phyloP scores from a whole-genome alignment of 2,888 invertebrate species.

The Lagria hirta region DNA sequence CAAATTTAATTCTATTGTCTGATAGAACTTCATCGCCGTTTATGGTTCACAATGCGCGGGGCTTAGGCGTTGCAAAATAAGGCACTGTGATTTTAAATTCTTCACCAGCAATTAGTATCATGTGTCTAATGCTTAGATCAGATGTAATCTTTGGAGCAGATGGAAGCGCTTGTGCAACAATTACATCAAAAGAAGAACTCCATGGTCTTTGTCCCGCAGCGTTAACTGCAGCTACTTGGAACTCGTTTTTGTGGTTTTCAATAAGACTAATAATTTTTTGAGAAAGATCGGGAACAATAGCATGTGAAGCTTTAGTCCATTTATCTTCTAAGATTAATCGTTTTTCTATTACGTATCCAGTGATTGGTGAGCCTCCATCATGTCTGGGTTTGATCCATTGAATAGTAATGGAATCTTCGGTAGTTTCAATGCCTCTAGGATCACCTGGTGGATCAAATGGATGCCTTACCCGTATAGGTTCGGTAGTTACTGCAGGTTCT shows the following conservation, averaged over 20 bases:
- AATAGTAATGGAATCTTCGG: slow-evolving; percentile 94
- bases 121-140: slow-evolving; percentile 88
- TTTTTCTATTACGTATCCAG: slow-evolving; percentile 93
- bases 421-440: slow-evolving; percentile 81
- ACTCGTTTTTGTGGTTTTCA: slow-evolving; percentile 97
- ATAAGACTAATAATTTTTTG: slow-evolving; percentile 83
- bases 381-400: slow-evolving; percentile 95
- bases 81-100: slow-evolving; percentile 96
- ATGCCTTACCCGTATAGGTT: slow-evolving; percentile 93
- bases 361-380: slow-evolving; percentile 96
- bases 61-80: slow-evolving; percentile 82
- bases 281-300: slow-evolving; percentile 82
- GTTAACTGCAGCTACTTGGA: slow-evolving; percentile 95
- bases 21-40: slow-evolving; percentile 82
- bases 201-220: slow-evolving; percentile 95
- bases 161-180: slow-evolving; percentile 85
- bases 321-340: slow-evolving; percentile 86
- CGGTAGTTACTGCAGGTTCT: slow-evolving; percentile 86
- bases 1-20: slow-evolving; percentile 83
- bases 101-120: slow-evolving; percentile 93
- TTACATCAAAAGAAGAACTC: slow-evolving; percentile 88
- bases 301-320: slow-evolving; percentile 93
- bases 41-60: slow-evolving; percentile 86
- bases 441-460: slow-evolving; percentile 94
- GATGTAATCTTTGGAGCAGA: slow-evolving; percentile 92